Base-by-base conservation (phyloP, 2,888 invertebrate genomes). In the Brachyptera risi region DNA sequence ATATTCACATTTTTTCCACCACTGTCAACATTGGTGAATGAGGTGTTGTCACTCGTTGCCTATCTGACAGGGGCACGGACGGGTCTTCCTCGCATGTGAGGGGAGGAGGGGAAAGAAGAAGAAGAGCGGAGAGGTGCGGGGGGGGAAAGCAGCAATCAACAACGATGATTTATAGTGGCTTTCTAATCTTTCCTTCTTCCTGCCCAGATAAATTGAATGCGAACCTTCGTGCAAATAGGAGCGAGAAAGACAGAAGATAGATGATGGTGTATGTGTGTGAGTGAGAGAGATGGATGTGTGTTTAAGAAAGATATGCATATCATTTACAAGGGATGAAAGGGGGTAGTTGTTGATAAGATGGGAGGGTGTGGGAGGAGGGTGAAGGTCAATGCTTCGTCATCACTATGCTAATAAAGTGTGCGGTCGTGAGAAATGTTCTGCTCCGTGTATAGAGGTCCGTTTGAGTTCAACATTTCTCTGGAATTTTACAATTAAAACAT, bases 121-220 rank as follows among this genome's bases (percentile, higher is more conserved):
- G n/a, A n/a, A n/a, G n/a, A n/a, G n/a, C n/a, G n/a, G n/a, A n/a
- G n/a, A n/a, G n/a, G n/a, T n/a, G n/a, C n/a, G n/a, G n/a, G 31
- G 11, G 31, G 31, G 31, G 11, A 44, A 40, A 40, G 40, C 37
- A 49, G 57, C 59, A 64, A 64, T 64, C 63, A 64, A 59, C 57
- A 61, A 17, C 50, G 51, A 64, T 64, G 63, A 64, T 64, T 64
- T 64, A 64, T 64, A 59, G 58, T 57, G 50, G 59, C 61, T 61
- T 61, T 64, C 63, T 64, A 64, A 64, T 64, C 63, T 64, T 61
- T 59, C 63, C 57, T 57, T 63, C 63, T 59, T 59, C 56, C 56
- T 60, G 50, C 60, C 37, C 56, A 61, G 63, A 64, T 64, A 64
- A 64, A 64, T 64, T 64, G 63, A 64, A 64, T 58, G 63, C 49